Conservation (phyloP, 2,113 vertebrate genomes). For the Mixornis gularis region DNA sequence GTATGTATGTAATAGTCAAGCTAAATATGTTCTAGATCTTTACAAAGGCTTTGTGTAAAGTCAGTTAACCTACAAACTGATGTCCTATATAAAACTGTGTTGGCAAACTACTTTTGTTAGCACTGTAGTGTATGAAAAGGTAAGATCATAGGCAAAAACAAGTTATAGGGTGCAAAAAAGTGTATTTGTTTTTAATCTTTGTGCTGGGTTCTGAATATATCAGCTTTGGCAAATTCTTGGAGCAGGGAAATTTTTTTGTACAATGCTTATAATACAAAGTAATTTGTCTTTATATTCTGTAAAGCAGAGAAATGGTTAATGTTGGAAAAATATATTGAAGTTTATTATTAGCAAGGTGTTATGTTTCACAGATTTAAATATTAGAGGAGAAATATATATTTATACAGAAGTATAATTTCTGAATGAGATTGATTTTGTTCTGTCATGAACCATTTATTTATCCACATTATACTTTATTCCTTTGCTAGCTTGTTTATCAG, state of each 20-base stretch:
- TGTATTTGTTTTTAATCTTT: not conserved
- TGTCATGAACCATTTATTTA: constrained; percentile 17
- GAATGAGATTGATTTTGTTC: constrained; percentile 21
- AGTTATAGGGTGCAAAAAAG: not conserved
- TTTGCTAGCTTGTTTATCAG: not conserved
- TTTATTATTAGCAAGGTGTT: constrained; percentile 32
- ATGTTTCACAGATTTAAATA: constrained; percentile 30
- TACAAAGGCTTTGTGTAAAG: constrained; percentile 6
- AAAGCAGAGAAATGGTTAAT: not conserved
- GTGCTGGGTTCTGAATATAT: not conserved
- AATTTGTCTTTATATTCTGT: constrained; percentile 15
- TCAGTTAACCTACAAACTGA: not conserved
- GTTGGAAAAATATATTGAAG: constrained; percentile 12
- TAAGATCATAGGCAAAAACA: not conserved
- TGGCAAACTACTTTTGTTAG: not conserved
- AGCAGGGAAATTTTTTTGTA: not conserved
- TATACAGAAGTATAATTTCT: constrained; percentile 64
- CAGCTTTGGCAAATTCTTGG: not conserved
- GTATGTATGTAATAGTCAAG: not conserved
- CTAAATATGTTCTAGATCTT: not conserved
- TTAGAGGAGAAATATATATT: constrained; percentile 45
- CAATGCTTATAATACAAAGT: not conserved
- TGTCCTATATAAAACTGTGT: not conserved
- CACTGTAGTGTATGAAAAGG: not conserved
- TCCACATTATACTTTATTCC: not conserved